A percentile compares a stretch with the other conserved stretches of the same genome.
Conservation (phyloP, 2,113 vertebrate genomes). For the Alouatta palliata region DNA sequence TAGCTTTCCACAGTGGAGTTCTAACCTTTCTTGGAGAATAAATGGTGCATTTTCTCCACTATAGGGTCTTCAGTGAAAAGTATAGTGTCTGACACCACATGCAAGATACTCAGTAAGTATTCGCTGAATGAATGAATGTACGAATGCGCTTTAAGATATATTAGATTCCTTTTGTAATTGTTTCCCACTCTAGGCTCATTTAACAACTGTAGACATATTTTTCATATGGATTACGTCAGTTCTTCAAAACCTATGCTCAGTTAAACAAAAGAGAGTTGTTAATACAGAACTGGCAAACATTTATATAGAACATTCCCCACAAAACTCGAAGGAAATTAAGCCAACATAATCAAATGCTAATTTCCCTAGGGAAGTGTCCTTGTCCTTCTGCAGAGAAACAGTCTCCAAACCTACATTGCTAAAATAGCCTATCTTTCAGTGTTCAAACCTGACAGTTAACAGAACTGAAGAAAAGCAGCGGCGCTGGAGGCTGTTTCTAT, state of each 20-base stretch:
- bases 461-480: slow-evolving; percentile 82
- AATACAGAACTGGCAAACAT: background rate
- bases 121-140: background rate
- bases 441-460: slow-evolving; percentile 50
- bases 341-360: slow-evolving; percentile 57
- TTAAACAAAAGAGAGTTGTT: background rate
- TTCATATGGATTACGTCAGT: background rate
- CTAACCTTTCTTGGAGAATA: no score
- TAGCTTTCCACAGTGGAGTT: background rate
- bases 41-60: background rate
- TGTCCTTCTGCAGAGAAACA: slow-evolving; percentile 48
- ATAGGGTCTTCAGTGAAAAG: background rate
- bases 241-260: slow-evolving; percentile 24
- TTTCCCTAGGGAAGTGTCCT: slow-evolving; percentile 73
- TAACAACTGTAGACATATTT: background rate
- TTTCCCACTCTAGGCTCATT: background rate
- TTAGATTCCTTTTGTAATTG: background rate
- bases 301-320: slow-evolving; percentile 39
- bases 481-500: background rate
- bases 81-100: background rate
- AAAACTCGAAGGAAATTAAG: slow-evolving; percentile 69
- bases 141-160: background rate
- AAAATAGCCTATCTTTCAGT: slow-evolving; percentile 63
- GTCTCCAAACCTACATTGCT: slow-evolving; percentile 65
- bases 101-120: background rate